phyloP scores from a whole-genome alignment of 2,797 vertebrate species.

The Oreochromis mossambicus region DNA sequence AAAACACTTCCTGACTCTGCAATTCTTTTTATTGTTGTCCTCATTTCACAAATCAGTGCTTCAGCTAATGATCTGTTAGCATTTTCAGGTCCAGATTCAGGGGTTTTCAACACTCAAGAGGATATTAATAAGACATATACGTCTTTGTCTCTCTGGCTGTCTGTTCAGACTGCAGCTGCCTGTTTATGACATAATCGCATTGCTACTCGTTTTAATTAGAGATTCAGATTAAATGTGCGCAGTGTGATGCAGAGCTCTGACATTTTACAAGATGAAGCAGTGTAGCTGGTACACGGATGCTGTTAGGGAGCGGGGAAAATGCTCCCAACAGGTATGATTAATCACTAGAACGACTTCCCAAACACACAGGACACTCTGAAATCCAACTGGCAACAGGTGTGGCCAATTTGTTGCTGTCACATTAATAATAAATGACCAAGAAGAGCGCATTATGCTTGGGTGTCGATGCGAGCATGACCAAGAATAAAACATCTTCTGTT shows the following conservation, averaged over 20 bases:
- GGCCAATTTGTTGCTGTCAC: slow-evolving; percentile 25
- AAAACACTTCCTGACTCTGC: background rate
- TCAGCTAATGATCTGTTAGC: background rate
- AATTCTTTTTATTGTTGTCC: background rate
- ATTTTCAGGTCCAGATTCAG: background rate
- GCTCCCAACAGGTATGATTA: background rate
- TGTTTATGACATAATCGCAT: slow-evolving; percentile 22
- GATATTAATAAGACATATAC: background rate
- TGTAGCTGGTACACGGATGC: background rate
- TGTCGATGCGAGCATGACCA: background rate
- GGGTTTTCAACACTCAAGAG: background rate
- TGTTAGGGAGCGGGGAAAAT: background rate
- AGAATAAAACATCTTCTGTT: background rate
- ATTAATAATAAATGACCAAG: slow-evolving; percentile 37
- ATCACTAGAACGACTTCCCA: background rate
- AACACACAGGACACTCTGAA: background rate
- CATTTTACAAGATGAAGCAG: background rate
- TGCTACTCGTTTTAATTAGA: slow-evolving; percentile 30
- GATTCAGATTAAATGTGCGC: slow-evolving; percentile 23
- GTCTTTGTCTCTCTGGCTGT: background rate
- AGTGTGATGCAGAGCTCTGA: slow-evolving; percentile 1
- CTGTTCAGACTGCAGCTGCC: slow-evolving; percentile 9
- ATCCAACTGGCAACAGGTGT: slow-evolving; percentile 10
- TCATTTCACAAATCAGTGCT: background rate
- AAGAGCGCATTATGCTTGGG: background rate